A percentile compares a stretch with the other conserved stretches of the same genome.
These are phyloP conservation scores for Agrochola macilenta DNA, from an alignment of 2,888 invertebrate species.

Conservation along the genomic window DNA sequence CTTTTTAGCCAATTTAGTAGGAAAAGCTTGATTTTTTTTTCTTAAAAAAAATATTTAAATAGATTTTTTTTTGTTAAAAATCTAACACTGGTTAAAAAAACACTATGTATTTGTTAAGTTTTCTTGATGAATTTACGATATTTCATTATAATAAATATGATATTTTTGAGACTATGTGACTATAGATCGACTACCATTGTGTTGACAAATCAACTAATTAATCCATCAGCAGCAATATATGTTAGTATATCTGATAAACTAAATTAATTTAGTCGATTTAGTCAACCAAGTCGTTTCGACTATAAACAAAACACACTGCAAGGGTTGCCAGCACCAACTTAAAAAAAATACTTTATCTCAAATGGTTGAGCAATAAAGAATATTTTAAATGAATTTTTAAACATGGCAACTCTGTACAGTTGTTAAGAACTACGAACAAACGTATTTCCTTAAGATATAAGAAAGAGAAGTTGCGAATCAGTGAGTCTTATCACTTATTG, in stretches of 20 bases:
- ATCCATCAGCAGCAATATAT: conserved; percentile 20
- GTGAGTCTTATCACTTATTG: conserved; percentile 67
- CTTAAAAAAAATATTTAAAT: conserved; percentile 63
- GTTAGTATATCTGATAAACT: conserved; percentile 19
- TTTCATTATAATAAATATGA: conserved; percentile 58
- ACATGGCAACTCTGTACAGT: conserved; percentile 39
- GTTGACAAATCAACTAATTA: conserved; percentile 38
- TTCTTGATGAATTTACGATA: conserved; percentile 80
- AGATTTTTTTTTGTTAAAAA: conserved; percentile 74
- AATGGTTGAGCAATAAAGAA: conserved; percentile 8
- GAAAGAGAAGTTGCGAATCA: conserved; percentile 70
- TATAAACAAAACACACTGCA: conserved; percentile 40
- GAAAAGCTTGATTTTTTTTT: conserved; percentile 67
- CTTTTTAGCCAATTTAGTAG: conserved; percentile 72
- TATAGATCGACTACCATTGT: conserved; percentile 30
- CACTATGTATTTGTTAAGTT: conserved; percentile 81
- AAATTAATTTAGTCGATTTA: conserved; percentile 15
- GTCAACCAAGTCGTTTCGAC: conserved; percentile 50
- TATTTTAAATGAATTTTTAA: conserved; percentile 4
- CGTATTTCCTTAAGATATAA: conserved; percentile 60
- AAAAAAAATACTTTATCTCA: background rate
- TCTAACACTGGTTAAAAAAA: conserved; percentile 81
- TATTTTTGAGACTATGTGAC: conserved; percentile 58
- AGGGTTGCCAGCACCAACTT: conserved; percentile 36
- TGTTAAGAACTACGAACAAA: conserved; percentile 63